phyloP scores from a whole-genome alignment of 2,797 vertebrate genomes.

The Acipenser ruthenus region DNA sequence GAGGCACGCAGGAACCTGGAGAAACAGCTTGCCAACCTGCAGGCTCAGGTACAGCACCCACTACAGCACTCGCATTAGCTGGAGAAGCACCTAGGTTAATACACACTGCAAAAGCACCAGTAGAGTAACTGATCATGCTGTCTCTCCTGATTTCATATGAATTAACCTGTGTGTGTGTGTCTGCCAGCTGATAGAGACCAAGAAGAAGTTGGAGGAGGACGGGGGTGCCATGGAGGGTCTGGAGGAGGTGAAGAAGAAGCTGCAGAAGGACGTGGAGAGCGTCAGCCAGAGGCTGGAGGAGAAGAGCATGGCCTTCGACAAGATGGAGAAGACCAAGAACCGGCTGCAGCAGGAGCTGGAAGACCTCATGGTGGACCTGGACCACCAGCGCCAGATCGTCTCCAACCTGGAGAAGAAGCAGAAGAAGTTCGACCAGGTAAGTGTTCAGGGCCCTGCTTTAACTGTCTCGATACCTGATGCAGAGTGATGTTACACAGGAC shows the following conservation, averaged over 20 bases:
- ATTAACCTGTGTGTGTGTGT: neutral
- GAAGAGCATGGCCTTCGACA: constrained; percentile 79
- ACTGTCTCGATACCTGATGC: neutral
- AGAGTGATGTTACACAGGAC: neutral
- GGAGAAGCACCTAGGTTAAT: neutral
- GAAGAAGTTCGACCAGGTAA: constrained; percentile 94
- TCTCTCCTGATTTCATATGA: too few species aligned
- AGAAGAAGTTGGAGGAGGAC: constrained; percentile 94
- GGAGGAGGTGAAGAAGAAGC: constrained; percentile 86
- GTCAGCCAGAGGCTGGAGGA: constrained; percentile 79
- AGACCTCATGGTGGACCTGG: constrained; percentile 82
- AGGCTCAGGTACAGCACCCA: constrained; percentile 68
- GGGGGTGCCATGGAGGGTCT: constrained; percentile 81
- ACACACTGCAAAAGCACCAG: neutral
- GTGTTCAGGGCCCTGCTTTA: neutral
- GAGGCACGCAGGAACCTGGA: constrained; percentile 84
- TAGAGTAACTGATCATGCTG: too few species aligned
- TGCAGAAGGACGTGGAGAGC: constrained; percentile 81
- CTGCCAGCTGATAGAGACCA: constrained; percentile 75
- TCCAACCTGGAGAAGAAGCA: constrained; percentile 93
- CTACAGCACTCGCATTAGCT: neutral
- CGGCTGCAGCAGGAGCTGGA: constrained; percentile 89
- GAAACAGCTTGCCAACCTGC: constrained; percentile 79
- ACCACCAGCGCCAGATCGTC: constrained; percentile 86
- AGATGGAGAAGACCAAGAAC: constrained; percentile 91